phyloP scores from a whole-genome alignment of 2,797 vertebrate species.

The Pangasius macronema region DNA sequence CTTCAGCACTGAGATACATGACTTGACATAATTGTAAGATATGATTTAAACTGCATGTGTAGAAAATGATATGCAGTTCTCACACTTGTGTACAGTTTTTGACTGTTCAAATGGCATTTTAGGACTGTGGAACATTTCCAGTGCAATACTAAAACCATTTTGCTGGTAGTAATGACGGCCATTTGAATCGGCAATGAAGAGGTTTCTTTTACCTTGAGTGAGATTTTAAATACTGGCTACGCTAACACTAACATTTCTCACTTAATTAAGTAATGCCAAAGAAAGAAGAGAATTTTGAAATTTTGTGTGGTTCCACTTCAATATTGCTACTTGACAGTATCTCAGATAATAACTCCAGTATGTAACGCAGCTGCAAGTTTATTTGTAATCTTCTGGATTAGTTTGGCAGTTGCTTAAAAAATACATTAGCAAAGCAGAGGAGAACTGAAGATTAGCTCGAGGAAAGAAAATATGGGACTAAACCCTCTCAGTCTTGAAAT shows the following conservation, averaged over 20 bases:
- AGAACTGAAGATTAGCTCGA: background rate
- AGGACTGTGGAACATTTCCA: background rate
- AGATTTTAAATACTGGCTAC: background rate
- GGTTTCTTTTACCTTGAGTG: background rate
- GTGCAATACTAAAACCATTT: background rate
- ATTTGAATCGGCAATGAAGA: background rate
- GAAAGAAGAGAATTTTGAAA: background rate
- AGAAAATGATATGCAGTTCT: background rate
- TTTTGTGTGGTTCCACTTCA: background rate
- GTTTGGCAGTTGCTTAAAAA: background rate
- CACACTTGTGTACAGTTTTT: background rate
- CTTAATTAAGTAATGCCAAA: background rate
- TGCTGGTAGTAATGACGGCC: background rate
- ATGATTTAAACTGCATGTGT: background rate
- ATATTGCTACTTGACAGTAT: background rate
- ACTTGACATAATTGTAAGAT: background rate
- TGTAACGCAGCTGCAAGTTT: background rate
- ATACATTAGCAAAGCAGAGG: background rate
- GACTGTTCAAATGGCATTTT: background rate
- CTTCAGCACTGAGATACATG: background rate
- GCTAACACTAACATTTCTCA: background rate
- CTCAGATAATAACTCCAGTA: background rate
- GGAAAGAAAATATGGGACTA: background rate
- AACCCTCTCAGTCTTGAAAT: background rate
- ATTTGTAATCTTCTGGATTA: conserved; percentile 11